Base-by-base conservation (phyloP, 2,113 vertebrate species). In the Calidris pygmaea region DNA sequence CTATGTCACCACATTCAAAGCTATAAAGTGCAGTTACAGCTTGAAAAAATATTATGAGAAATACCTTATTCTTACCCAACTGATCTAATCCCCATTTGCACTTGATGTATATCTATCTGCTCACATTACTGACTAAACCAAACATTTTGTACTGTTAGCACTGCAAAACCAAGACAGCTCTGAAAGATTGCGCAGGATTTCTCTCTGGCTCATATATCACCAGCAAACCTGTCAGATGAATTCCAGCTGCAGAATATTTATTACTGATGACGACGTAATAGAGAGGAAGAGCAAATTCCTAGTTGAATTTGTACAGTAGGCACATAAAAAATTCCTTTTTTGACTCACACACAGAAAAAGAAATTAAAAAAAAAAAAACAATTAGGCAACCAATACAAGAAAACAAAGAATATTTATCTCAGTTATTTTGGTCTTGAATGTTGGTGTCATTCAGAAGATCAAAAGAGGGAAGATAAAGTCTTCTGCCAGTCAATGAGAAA, bases 1-100 rank as follows among this genome's bases (percentile, higher is more conserved):
- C 76, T 92, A 70, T 85, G 73, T 94, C 90, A 96, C 60, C 70
- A 94, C 77, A 89, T 92, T 65, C 30, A 78, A 66, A 89, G 41
- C 24, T 68, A 86, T 90, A 82, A 75, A 85, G 20, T 39, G 27
- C 68, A 75, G 65, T 32, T 78, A n/a, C 34, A 81, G 22, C 27
- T 81, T 91, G 39, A 91, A 81, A 81, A 93, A 92, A 29, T 0
- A 58, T 68, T 87, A 34, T 70, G 76, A 94, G 87, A 91, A 68
- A 26, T 53, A 45, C 9, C 24, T 37, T 63, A 82, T 90, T 89
- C 48, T 67, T 63, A 65, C 27, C 7, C 27, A 82, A 37, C 7
- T 62, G 27, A 68, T 89, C 16, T 68, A 67, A 77, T 90, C 29
- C 48, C 32, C 17, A 10, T 60, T 60, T 21, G 14, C 5, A 65